These are phyloP conservation scores for Achlya flavicornis DNA, from an alignment of 2,888 invertebrate species.

Conservation along the genomic window DNA sequence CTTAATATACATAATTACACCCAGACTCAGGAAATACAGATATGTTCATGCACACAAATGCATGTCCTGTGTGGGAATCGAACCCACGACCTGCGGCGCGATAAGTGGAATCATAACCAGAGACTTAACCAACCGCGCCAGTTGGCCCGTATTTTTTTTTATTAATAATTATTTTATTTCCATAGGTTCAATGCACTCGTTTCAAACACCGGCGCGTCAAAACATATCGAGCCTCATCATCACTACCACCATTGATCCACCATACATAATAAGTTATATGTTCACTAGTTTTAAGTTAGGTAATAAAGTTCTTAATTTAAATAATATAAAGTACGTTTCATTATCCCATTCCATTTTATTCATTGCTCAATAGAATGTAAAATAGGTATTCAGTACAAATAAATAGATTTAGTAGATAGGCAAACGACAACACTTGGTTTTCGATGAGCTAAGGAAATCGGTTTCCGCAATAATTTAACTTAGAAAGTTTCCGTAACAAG, in stretches of 20 bases:
- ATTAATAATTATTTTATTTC: conserved; percentile 17
- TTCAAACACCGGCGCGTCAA: conserved; percentile 64
- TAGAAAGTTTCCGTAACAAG: conserved; percentile 22
- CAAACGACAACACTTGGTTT: conserved; percentile 20
- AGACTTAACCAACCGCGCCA: too few species aligned
- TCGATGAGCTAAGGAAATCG: conserved; percentile 31
- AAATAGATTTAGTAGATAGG: background rate
- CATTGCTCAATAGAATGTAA: too few species aligned
- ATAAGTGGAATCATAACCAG: too few species aligned
- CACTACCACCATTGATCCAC: conserved; percentile 33
- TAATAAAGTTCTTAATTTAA: conserved; percentile 15
- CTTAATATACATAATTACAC: too few species aligned
- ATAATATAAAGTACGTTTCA: background rate
- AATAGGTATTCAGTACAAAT: too few species aligned
- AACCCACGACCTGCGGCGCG: too few species aligned
- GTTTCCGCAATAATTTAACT: conserved; percentile 26
- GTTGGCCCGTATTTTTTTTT: too few species aligned
- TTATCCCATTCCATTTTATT: too few species aligned
- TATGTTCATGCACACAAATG: too few species aligned
- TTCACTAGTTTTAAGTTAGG: conserved; percentile 31
- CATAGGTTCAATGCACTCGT: conserved; percentile 81
- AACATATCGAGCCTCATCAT: conserved; percentile 49
- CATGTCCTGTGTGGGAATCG: too few species aligned
- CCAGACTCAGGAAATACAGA: too few species aligned
- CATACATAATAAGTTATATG: conserved; percentile 16